These are phyloP conservation scores for Cheilosia urbana DNA, from an alignment of 2,888 invertebrate genomes.

Conservation along the genomic window DNA sequence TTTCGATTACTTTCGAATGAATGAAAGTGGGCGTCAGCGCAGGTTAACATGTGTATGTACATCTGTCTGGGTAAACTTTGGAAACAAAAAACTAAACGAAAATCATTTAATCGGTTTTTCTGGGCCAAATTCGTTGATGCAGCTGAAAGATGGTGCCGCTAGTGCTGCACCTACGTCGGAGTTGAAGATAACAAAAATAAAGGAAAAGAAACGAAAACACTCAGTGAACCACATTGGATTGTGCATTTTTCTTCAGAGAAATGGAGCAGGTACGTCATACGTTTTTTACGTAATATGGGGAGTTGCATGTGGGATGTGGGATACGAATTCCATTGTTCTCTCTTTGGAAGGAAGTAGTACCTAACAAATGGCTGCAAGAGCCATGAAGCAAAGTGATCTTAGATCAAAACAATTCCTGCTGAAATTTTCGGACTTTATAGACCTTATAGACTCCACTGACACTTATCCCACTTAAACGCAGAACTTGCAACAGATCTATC, in stretches of 20 bases:
- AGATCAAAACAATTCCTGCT: too few species aligned
- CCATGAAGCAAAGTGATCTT: too few species aligned
- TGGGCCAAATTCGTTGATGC: slow-evolving; percentile 64
- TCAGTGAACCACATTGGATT: slow-evolving; percentile 33
- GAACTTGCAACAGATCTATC: too few species aligned
- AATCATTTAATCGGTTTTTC: slow-evolving; percentile 60
- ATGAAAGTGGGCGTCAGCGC: slow-evolving; percentile 67
- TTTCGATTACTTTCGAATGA: slow-evolving; percentile 71
- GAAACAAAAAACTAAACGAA: slow-evolving; percentile 1
- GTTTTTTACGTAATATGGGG: too few species aligned
- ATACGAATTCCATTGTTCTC: too few species aligned
- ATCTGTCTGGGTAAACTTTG: slow-evolving; percentile 47
- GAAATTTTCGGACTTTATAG: too few species aligned
- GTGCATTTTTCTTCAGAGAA: not conserved
- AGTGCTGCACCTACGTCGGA: slow-evolving; percentile 57
- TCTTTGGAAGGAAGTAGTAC: too few species aligned
- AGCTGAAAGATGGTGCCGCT: slow-evolving; percentile 45
- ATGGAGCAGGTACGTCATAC: not conserved
- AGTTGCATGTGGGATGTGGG: too few species aligned
- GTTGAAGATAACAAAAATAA: not conserved
- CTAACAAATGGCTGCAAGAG: too few species aligned
- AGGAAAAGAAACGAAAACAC: not conserved
- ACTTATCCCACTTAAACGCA: too few species aligned
- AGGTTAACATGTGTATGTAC: slow-evolving; percentile 71
- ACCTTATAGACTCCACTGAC: too few species aligned